phyloP scores from a whole-genome alignment of 2,888 invertebrate genomes.

The Apodemia hepburni region DNA sequence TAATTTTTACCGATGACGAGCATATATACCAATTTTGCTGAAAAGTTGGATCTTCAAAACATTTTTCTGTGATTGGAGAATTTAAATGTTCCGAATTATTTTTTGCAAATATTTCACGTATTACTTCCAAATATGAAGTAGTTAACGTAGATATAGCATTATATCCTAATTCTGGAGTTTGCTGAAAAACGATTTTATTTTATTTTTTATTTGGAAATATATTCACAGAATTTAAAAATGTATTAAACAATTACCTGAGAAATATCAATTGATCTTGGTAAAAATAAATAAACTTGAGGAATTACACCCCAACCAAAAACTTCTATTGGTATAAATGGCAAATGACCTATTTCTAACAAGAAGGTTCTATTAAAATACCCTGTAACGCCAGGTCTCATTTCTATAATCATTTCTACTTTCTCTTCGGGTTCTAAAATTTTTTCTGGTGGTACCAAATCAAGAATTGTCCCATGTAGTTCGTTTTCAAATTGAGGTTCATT shows the following conservation, averaged over 20 bases:
- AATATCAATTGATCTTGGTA: constrained; percentile 58
- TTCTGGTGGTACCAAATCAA: constrained; percentile 60
- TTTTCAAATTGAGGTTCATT: constrained; percentile 50
- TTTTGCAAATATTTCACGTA: constrained; percentile 53
- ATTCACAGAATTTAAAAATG: constrained; percentile 21
- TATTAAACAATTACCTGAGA: constrained; percentile 19
- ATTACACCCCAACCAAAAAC: constrained; percentile 80
- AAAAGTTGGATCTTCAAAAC: constrained; percentile 59
- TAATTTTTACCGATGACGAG: constrained; percentile 50
- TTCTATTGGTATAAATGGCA: constrained; percentile 72
- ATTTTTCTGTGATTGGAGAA: constrained; percentile 55
- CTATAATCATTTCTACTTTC: constrained; percentile 57
- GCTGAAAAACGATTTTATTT: constrained; percentile 37
- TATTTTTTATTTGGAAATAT: constrained; percentile 11
- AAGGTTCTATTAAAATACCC: constrained; percentile 74
- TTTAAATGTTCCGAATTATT: constrained; percentile 48
- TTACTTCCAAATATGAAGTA: constrained; percentile 54
- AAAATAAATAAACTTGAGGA: constrained; percentile 77
- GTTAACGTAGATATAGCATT: constrained; percentile 65
- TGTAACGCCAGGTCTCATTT: constrained; percentile 75
- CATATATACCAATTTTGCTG: constrained; percentile 61
- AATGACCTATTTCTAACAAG: constrained; percentile 75
- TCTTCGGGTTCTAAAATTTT: constrained; percentile 62
- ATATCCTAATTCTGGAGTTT: constrained; percentile 61
- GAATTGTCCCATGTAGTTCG: constrained; percentile 61